Base-by-base conservation (phyloP, 2,888 invertebrate genomes). In the Cepaea hortensis region DNA sequence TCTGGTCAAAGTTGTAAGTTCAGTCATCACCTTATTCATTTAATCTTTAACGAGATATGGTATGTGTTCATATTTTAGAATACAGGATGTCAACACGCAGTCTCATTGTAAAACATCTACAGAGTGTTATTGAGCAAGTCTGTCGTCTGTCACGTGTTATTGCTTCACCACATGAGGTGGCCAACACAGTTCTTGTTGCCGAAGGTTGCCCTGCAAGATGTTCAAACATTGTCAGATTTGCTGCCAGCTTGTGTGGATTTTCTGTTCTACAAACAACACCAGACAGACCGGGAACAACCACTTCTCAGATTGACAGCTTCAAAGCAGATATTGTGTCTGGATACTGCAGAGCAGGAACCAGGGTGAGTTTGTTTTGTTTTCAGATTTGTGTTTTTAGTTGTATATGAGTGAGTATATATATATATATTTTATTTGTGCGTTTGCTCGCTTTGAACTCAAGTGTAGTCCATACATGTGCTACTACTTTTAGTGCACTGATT, bases 291-390 rank as follows among this genome's bases (percentile, higher is more conserved):
- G 88, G 90, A 13, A 89, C 88, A 77, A 80, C 90, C 20, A 82
- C 85, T 0, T 90, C 92, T 81, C 91, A 92, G 84, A 91, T 94
- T 90, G 92, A 93, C 7, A 91, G 91, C 82, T 94, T 94, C 90
- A 94, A 94, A 89, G 91, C 92, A 7, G 94, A 94, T 85, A 90
- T 94, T 20, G 93, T 94, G 0, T 90, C 92, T 23, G 93, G 93
- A 13, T 94, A 94, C 88, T 93, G 93, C n/a, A 90, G 93, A 76
- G 93, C 94, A 83, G 94, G 94, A 2, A 91, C 94, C 48, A 94
- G 92, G 93, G 94, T 94, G 48, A 81, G 90, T 88, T n/a, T 15
- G 65, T 76, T 9, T n/a, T 50, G 9, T 76, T 13, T 3, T 50
- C 13, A 46, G 20, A 13, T 20, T 35, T 35, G 35, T 35, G 35